These are phyloP conservation scores for Hephaestus fuliginosus DNA, from an alignment of 2,797 vertebrate genomes.

Conservation along the genomic window DNA sequence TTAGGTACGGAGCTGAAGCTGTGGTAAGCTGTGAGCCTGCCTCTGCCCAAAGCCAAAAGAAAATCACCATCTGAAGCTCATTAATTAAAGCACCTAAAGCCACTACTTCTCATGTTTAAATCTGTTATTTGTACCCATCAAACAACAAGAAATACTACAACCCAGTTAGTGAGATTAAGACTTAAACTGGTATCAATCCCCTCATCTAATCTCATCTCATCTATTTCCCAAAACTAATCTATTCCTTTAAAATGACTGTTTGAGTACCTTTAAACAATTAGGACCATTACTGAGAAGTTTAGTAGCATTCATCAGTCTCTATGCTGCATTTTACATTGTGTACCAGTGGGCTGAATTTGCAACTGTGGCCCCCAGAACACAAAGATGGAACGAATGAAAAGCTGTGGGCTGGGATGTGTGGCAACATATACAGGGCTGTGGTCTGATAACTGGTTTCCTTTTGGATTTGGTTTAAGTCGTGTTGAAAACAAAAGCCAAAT, in stretches of 20 bases:
- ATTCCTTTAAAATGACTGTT: too few species aligned
- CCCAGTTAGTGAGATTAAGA: too few species aligned
- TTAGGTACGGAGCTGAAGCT: neutral
- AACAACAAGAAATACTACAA: too few species aligned
- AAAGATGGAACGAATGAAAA: neutral
- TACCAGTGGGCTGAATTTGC: neutral
- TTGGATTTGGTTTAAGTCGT: neutral
- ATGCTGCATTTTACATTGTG: neutral
- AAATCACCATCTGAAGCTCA: neutral
- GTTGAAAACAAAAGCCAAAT: too few species aligned
- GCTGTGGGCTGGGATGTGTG: neutral
- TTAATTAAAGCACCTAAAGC: neutral
- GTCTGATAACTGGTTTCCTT: neutral
- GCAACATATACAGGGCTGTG: neutral
- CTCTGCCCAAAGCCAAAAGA: too few species aligned
- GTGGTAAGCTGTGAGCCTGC: too few species aligned
- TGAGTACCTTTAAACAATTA: too few species aligned
- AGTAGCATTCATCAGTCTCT: neutral
- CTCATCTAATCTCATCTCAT: too few species aligned
- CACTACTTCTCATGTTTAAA: neutral
- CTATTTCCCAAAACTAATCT: too few species aligned
- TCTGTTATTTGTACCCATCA: neutral
- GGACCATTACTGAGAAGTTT: neutral
- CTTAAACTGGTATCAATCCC: too few species aligned
- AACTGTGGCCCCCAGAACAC: neutral